Percentiles rank a stretch among this genome's conserved stretches.
These are phyloP conservation scores for Acanthochromis polyacanthus DNA, from an alignment of 2,113 vertebrate species.

Conservation along the genomic window DNA sequence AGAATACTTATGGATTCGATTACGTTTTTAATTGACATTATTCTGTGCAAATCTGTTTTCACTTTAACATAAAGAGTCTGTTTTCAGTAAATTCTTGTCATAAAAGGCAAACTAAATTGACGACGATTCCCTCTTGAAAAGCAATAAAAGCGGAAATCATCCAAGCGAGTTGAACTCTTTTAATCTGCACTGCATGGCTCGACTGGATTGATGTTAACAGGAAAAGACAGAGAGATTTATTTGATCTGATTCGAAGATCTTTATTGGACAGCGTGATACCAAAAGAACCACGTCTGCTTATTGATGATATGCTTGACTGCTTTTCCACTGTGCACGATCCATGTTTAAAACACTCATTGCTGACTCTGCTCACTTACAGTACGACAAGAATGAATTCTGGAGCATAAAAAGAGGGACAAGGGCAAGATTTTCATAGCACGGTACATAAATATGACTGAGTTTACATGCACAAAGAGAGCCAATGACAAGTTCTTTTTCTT, in stretches of 20 bases:
- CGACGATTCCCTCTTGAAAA: no score
- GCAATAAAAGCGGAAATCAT: no score
- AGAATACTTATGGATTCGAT: no score
- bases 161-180: no score
- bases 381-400: constrained; percentile 79
- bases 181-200: no score
- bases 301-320: constrained; percentile 81
- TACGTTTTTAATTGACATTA: no score
- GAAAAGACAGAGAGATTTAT: not conserved
- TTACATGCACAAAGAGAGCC: constrained; percentile 78
- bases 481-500: constrained; percentile 33
- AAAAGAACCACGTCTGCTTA: constrained; percentile 74
- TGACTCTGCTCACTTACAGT: constrained; percentile 82
- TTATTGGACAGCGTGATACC: constrained; percentile 50
- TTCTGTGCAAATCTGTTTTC: no score
- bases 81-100: no score
- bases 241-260: not conserved
- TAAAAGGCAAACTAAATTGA: no score
- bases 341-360: constrained; percentile 84
- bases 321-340: constrained; percentile 84
- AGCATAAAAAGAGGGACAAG: constrained; percentile 57
- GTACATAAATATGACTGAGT: constrained; percentile 82
- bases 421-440: constrained; percentile 73
- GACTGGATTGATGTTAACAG: not conserved
- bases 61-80: no score